Conservation (phyloP, 2,113 vertebrate genomes). For the Actenoides lindsayi region DNA sequence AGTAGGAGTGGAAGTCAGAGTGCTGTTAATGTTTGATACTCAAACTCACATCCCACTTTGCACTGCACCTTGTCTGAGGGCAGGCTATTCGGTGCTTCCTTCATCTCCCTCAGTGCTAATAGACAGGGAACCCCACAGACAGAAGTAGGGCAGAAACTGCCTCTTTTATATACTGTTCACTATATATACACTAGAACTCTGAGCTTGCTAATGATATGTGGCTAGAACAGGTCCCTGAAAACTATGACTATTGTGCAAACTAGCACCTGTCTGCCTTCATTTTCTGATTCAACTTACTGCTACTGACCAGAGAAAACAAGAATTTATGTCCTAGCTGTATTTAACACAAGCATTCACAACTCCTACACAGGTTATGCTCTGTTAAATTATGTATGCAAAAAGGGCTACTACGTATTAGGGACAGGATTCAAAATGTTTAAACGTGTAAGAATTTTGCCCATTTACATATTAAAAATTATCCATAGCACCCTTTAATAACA, state of each 20-base stretch:
- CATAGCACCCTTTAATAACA: not conserved
- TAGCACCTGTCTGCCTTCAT: not conserved
- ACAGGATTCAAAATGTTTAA: not conserved
- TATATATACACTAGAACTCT: not conserved
- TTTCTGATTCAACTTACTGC: not conserved
- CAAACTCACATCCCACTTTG: not conserved
- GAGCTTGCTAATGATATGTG: not conserved
- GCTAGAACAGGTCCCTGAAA: not conserved
- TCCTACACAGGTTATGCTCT: not conserved
- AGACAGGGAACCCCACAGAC: not conserved
- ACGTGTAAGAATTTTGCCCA: not conserved
- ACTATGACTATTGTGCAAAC: not conserved
- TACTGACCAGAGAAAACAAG: not conserved
- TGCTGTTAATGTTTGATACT: not conserved
- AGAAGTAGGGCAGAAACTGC: not conserved
- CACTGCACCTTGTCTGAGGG: not conserved
- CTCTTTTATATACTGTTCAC: not conserved
- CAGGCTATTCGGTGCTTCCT: not conserved
- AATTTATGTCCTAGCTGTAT: not conserved
- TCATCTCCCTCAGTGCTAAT: not conserved
- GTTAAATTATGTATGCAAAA: not conserved
- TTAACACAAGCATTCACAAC: not conserved
- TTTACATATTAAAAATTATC: not conserved
- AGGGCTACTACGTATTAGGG: not conserved
- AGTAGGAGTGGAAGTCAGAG: not conserved